Base-by-base conservation (phyloP, 2,888 invertebrate species). In the Lepidocyrtoides sp. region DNA sequence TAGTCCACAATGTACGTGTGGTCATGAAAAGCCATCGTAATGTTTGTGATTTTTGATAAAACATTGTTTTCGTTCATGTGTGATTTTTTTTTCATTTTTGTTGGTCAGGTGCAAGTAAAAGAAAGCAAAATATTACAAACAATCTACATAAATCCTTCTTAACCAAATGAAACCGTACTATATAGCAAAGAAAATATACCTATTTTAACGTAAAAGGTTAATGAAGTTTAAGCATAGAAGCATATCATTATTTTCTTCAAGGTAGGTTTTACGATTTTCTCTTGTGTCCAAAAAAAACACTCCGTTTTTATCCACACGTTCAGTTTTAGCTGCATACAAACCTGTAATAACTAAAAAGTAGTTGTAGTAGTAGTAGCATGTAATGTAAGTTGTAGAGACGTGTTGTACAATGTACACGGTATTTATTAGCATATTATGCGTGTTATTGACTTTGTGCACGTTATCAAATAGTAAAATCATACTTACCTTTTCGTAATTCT, bases 391-490 rank as follows among this genome's bases (percentile, higher is more conserved):
- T 12, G 63, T 60, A 82, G 63, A 20, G 63, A 12, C 17, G 63
- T 41, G 82, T 29, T 51, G 14, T 48, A 75, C 75, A 14, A 54
- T 81, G n/a, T 44, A 72, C 41, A 86, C 20, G 41, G 69, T 57
- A 75, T 86, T 86, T 77, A 77, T 87, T 87, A 26, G 87, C 77
- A 87, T 87, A 87, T 48, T 32, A 79, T 79, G 87, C 87, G 87
- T 87, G 77, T 79, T 87, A 87, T 87, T 87, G 87, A 87, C 77
- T 87, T 87, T 87, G 63, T 79, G 77, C 87, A 87, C 87, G 87
- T 48, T 87, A 87, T 87, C 77, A 77, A 75, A 48, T 23, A 60
- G 41, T 60, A 77, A 29, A 60, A 75, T 75, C 75, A 60, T 77
- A 14, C 85, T 72, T 72, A 36, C 72, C 72, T 72, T 72, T 85